Percentiles rank a stretch among this genome's conserved stretches.
These are phyloP conservation scores for Bergia sp. DNA, from an alignment of 92 coral and sea anemone genomes.

Conservation along the genomic window DNA sequence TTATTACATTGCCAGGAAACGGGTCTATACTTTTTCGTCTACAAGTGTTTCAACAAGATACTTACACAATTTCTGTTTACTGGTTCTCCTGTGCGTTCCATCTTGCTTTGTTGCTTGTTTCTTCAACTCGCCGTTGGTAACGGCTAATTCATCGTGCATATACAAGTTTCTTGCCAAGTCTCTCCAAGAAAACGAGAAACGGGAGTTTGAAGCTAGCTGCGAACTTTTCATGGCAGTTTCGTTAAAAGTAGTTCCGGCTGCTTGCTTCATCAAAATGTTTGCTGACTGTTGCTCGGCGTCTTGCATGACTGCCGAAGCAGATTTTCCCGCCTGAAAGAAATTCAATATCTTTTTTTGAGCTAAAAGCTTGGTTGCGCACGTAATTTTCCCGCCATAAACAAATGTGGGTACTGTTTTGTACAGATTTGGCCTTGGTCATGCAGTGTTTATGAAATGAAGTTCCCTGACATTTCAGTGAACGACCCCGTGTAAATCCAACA, in stretches of 20 bases:
- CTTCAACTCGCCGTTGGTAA: slow-evolving; percentile 15
- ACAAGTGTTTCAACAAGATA: not conserved
- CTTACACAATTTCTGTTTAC: slow-evolving; percentile 14
- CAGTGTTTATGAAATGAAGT: not conserved
- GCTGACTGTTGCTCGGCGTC: slow-evolving; percentile 36
- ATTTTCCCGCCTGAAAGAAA: slow-evolving; percentile 39
- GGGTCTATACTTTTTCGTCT: not conserved
- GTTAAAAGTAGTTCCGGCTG: slow-evolving; percentile 13
- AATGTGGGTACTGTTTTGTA: not conserved
- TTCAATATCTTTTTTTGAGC: slow-evolving; percentile 22
- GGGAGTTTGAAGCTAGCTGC: not conserved
- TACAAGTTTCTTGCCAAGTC: slow-evolving; percentile 37
- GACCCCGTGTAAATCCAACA: slow-evolving; percentile 20
- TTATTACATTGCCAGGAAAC: not conserved
- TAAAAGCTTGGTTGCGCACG: slow-evolving; percentile 32
- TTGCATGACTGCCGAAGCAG: slow-evolving; percentile 37
- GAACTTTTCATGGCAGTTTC: slow-evolving; percentile 32
- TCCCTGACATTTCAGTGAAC: not conserved
- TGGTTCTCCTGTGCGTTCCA: not conserved
- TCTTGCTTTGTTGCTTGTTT: slow-evolving; percentile 16
- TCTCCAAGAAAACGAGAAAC: slow-evolving; percentile 41
- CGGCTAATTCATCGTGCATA: slow-evolving; percentile 21
- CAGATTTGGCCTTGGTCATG: not conserved
- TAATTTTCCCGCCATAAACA: slow-evolving; percentile 36
- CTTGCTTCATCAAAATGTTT: slow-evolving; percentile 22